A percentile compares a stretch with the other conserved stretches of the same genome.
Conservation (phyloP, 2,797 vertebrate species). For the Xerus rutilus region DNA sequence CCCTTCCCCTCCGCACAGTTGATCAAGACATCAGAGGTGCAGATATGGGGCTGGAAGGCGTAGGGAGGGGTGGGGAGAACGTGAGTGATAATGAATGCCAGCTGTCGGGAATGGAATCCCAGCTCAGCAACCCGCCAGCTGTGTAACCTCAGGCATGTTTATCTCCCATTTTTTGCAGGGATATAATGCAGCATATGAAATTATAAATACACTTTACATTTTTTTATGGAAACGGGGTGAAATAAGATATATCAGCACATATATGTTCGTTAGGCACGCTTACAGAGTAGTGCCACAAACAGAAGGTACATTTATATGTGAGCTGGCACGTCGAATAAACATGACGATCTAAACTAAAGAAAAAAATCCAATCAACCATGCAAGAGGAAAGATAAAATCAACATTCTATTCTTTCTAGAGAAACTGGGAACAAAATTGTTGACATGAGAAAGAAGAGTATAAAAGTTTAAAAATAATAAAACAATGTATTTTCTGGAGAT, state of each 20-base stretch:
- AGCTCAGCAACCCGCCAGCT: constrained; percentile 55
- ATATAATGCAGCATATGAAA: constrained; percentile 48
- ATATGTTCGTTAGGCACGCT: background rate
- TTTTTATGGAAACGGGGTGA: constrained; percentile 49
- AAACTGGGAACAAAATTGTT: constrained; percentile 18
- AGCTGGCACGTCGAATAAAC: background rate
- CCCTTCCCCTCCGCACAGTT: background rate
- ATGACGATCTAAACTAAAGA: background rate
- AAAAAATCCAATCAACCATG: background rate
- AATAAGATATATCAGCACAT: background rate
- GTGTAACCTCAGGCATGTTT: constrained; percentile 64
- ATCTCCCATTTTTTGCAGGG: background rate
- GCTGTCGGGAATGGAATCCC: constrained; percentile 37
- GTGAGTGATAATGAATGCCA: background rate
- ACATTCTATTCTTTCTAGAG: constrained; percentile 22
- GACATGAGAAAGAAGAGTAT: background rate
- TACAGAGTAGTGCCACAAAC: background rate
- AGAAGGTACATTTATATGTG: background rate
- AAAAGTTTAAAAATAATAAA: background rate
- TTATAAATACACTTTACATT: constrained; percentile 65
- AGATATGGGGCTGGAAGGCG: background rate
- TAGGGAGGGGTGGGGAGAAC: background rate
- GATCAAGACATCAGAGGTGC: background rate
- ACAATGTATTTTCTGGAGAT: constrained; percentile 24
- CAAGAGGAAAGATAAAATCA: background rate